Percentiles rank a stretch among this genome's conserved stretches.
Evolutionary conservation across 2,113 vertebrate species (phyloP).

Genomic region (Xiphophorus hellerii): DNA sequence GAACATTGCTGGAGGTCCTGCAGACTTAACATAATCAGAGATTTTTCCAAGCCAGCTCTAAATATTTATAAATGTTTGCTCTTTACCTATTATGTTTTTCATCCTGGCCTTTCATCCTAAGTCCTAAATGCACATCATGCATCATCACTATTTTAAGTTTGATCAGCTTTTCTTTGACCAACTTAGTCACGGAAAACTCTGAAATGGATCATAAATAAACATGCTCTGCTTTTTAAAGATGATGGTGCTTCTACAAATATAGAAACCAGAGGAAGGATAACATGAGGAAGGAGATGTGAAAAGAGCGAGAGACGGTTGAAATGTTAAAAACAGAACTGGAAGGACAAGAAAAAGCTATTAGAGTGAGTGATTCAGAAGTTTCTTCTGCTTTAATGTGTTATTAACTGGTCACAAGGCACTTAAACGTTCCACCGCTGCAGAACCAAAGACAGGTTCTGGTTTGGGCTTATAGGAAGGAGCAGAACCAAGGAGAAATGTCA

Average conservation of each 20-base stretch:
- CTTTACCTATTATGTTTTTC: neutral
- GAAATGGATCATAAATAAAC: slow-evolving; percentile 40
- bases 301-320: slow-evolving; percentile 16
- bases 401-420: slow-evolving; percentile 3
- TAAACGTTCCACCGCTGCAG: slow-evolving; percentile 9
- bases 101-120: too few species aligned
- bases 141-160: neutral
- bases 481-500: slow-evolving; percentile 6
- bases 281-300: neutral
- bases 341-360: slow-evolving; percentile 10
- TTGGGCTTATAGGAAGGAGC: neutral
- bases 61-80: too few species aligned
- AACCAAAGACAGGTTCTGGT: slow-evolving; percentile 1
- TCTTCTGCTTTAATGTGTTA: slow-evolving; percentile 36
- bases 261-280: slow-evolving; percentile 11
- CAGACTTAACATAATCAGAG: too few species aligned
- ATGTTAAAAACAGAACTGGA: neutral
- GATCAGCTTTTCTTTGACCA: slow-evolving; percentile 6
- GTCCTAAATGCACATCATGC: neutral
- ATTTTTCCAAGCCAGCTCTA: too few species aligned
- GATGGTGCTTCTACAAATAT: slow-evolving; percentile 29
- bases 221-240: slow-evolving; percentile 39
- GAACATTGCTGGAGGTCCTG: too few species aligned
- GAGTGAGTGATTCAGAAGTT: slow-evolving; percentile 24
- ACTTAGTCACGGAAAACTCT: slow-evolving; percentile 18